Evolutionary conservation across 2,888 invertebrate species (phyloP).

Genomic region (Branchellion lobata): DNA sequence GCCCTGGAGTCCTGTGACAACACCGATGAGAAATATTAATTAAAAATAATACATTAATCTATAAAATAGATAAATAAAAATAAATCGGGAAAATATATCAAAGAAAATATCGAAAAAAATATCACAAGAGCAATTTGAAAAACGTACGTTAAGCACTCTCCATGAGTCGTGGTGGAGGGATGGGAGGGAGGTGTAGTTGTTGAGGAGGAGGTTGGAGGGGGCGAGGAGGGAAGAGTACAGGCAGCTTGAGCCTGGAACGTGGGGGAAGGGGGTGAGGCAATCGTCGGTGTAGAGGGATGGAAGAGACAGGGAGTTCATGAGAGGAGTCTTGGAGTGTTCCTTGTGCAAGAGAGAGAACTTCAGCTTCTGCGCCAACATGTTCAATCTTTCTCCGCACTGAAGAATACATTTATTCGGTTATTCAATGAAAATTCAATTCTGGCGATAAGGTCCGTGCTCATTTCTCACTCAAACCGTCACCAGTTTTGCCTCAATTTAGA

Average conservation of each 20-base stretch:
- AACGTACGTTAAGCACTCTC: neutral
- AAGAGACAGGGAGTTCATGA: neutral
- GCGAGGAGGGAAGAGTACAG: neutral
- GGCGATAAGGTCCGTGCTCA: too few species aligned
- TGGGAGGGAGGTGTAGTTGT: conserved; percentile 8
- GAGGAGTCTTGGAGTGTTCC: neutral
- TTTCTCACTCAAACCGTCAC: too few species aligned
- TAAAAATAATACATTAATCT: too few species aligned
- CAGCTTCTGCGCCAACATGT: neutral
- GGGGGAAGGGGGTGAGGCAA: neutral
- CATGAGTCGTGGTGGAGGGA: conserved; percentile 5
- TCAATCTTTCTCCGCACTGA: neutral
- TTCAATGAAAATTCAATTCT: too few species aligned
- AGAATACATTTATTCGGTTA: too few species aligned
- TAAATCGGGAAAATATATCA: neutral
- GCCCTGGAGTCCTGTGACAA: neutral
- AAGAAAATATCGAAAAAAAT: too few species aligned
- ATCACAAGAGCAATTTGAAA: too few species aligned
- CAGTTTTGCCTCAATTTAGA: too few species aligned
- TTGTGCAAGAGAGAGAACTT: neutral
- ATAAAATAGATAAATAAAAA: too few species aligned
- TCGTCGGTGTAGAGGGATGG: neutral
- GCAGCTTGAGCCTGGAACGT: neutral
- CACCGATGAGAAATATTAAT: too few species aligned
- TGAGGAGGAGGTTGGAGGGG: neutral